These are phyloP conservation scores for Telenomus remus DNA, from an alignment of 1,140 invertebrate genomes.

Conservation along the genomic window DNA sequence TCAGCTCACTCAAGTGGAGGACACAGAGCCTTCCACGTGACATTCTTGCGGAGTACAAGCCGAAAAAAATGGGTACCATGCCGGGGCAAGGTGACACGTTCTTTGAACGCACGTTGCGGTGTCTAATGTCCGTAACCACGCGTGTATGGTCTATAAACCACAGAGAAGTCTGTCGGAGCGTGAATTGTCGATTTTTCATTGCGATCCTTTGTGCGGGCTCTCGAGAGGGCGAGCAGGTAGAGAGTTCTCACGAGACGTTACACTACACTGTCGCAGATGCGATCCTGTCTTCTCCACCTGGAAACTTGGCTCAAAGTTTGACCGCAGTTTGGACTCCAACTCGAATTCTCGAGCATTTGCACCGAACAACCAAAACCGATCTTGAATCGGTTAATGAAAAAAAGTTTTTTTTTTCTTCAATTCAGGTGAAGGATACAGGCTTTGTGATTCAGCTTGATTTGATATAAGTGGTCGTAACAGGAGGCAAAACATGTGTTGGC, in stretches of 20 bases:
- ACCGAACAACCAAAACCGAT: constrained; percentile 8
- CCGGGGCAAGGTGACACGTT: constrained; percentile 45
- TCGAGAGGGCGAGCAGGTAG: constrained; percentile 56
- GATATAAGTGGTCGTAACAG: background rate
- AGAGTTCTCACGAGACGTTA: constrained; percentile 54
- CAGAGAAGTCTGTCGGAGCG: constrained; percentile 50
- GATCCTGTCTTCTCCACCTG: constrained; percentile 33
- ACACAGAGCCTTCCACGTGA: constrained; percentile 32
- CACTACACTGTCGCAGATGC: constrained; percentile 39
- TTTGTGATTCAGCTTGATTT: constrained; percentile 5
- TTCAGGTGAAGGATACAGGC: constrained; percentile 1
- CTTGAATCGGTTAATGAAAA: constrained; percentile 24
- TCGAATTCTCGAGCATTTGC: constrained; percentile 14
- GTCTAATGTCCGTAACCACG: constrained; percentile 57
- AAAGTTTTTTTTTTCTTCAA: too few relatives aligned
- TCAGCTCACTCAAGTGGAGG: constrained; percentile 19
- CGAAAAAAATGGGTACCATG: constrained; percentile 21
- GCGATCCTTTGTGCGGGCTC: constrained; percentile 45
- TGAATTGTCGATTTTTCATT: constrained; percentile 59
- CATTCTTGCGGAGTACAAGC: constrained; percentile 5
- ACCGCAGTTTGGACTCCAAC: constrained; percentile 32
- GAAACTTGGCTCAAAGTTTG: constrained; percentile 11
- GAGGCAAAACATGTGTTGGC: constrained; percentile 31
- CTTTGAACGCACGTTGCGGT: constrained; percentile 43
- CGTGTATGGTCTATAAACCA: constrained; percentile 52